Evolutionary conservation across 2,113 vertebrate genomes (phyloP), one percentile per base, ranked within the genome.

Genomic region (Brachypodius melanocephalos): DNA sequence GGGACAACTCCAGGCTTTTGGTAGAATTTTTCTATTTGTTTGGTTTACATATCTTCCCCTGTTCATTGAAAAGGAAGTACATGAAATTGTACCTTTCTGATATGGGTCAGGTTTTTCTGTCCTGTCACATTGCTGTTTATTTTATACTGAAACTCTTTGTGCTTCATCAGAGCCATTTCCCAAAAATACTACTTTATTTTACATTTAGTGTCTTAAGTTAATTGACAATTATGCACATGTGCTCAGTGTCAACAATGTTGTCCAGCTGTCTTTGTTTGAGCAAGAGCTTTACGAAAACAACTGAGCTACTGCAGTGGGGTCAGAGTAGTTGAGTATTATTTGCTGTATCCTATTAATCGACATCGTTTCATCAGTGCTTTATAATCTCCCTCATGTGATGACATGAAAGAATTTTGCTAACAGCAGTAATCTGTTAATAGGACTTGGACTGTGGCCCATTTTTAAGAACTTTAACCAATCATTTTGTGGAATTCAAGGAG

Each of bases 321-420:
- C 83, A 66, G 73, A 94, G 73, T 66, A 65, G 28, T 63, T 90
- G 73, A 93, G 51, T 79, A 93, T 79, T 86, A 63, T 48, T 86
- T 94, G 58, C 73, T 81, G 26, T 95, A 82, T 72, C 57, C 66
- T 86, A 32, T 86, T 93, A 93, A 93, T 90, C 89, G 84, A 38
- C 46, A 17, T 84, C 13, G 89, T 93, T 91, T 94, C 78, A 82
- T 85, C 76, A 72, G 18, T 66, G 72, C 51, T 83, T 87, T 73
- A 51, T 90, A 40, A 73, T 76, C 59, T 88, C 40, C 46, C 68
- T 63, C 13, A 14, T 17, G 49, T 63, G 65, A 90, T 63, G 32
- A 93, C 82, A 88, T 75, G 46, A 75, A 73, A 93, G 40, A 74
- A 55, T 91, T 72, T 95, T 72, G 45, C 77, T 90, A 91, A 42